Evolutionary conservation across 2,888 invertebrate species (phyloP).

Genomic region (Stratiomys singularior): DNA sequence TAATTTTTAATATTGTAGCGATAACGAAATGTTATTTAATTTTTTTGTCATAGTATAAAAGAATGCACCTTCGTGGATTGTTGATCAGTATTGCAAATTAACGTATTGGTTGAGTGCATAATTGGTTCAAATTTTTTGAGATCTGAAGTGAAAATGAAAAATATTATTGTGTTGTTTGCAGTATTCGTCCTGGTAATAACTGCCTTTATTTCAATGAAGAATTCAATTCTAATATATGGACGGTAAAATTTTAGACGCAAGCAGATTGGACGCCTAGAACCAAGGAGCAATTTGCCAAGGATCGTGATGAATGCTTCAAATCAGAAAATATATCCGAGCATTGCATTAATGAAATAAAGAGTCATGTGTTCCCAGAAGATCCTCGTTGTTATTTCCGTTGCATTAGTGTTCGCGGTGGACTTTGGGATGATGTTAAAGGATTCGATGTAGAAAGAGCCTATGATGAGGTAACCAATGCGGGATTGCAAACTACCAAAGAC

Average conservation of each 20-base stretch:
- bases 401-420: not conserved
- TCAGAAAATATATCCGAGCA: not conserved
- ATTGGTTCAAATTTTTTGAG: no score
- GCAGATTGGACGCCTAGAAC: constrained; percentile 9
- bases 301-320: constrained; percentile 10
- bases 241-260: not conserved
- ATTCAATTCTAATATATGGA: not conserved
- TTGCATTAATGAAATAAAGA: not conserved
- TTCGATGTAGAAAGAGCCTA: not conserved
- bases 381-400: constrained; percentile 20
- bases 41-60: no score
- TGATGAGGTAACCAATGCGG: not conserved
- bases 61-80: no score
- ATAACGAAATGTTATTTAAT: no score
- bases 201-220: not conserved
- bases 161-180: no score
- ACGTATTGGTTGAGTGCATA: no score
- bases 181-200: not conserved
- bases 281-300: not conserved
- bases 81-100: no score
- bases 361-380: not conserved
- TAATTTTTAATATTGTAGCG: no score
- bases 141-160: no score
- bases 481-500: not conserved
- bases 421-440: not conserved